These are phyloP conservation scores for Menura novaehollandiae DNA, from an alignment of 2,113 vertebrate species.

Conservation along the genomic window DNA sequence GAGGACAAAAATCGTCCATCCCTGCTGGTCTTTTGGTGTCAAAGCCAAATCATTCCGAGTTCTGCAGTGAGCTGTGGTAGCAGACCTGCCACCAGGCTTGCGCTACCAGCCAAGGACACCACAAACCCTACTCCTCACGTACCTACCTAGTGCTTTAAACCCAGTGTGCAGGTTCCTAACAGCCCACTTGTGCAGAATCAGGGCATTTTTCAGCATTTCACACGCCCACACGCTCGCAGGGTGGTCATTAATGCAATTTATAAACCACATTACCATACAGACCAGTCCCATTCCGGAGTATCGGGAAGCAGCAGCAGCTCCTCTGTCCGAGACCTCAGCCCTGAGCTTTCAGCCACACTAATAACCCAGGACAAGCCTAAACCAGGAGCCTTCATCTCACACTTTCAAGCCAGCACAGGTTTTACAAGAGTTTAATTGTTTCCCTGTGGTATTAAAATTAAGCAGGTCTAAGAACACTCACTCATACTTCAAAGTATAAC, in stretches of 20 bases:
- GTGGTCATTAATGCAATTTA: not conserved
- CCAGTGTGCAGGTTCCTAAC: not conserved
- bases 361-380: not conserved
- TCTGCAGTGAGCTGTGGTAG: not conserved
- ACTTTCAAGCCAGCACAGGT: not conserved
- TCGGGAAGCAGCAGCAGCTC: not conserved
- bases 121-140: accelerated
- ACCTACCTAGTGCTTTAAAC: not conserved
- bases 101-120: not conserved
- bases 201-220: not conserved
- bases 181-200: not conserved
- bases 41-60: accelerated
- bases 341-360: not conserved
- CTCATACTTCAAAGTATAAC: not conserved
- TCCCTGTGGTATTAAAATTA: not conserved
- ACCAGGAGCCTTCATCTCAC: not conserved
- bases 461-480: not conserved
- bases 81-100: not conserved
- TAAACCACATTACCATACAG: not conserved
- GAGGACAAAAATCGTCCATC: not conserved
- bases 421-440: constrained; percentile 4
- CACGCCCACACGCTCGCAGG: accelerated
- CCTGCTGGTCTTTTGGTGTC: accelerated
- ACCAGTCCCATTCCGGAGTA: not conserved
- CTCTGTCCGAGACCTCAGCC: not conserved